phyloP scores from a whole-genome alignment of 2,113 vertebrate genomes.

The Sinocyclocheilus grahami region DNA sequence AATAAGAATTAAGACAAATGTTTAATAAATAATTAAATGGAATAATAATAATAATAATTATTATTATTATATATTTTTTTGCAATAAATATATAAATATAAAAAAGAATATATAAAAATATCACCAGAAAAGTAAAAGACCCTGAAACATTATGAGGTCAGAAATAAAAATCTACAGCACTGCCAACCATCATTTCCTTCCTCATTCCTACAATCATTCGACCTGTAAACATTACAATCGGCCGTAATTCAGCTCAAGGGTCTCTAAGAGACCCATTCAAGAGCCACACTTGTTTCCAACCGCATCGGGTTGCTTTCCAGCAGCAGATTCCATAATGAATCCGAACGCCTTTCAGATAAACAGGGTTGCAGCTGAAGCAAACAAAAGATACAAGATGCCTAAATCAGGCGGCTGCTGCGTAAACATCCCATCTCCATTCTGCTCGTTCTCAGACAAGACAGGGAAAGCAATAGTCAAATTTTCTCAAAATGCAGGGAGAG shows the following conservation, averaged over 20 bases:
- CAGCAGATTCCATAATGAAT: not conserved
- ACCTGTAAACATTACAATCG: conserved; percentile 18
- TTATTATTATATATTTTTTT: not conserved
- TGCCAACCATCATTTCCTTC: not conserved
- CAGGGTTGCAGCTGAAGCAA: not conserved
- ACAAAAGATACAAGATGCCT: not conserved
- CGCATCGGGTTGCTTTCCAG: not conserved
- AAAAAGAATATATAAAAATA: not conserved
- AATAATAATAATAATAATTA: too few relatives aligned
- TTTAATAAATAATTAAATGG: too few relatives aligned
- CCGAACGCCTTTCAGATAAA: not conserved
- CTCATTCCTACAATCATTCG: not conserved
- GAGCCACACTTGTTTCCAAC: not conserved
- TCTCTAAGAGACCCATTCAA: not conserved
- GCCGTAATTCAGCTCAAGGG: conserved; percentile 1
- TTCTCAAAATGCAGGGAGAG: not conserved
- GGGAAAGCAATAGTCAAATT: conserved; percentile 21
- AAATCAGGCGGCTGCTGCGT: not conserved
- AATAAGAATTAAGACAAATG: too few relatives aligned
- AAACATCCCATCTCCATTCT: conserved; percentile 32
- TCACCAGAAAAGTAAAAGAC: not conserved
- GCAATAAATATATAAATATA: not conserved
- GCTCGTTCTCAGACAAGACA: not conserved
- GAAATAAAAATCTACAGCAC: not conserved
- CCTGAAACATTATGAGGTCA: not conserved